phyloP scores from a whole-genome alignment of 2,113 vertebrate species.

The Coracopsis vasa region DNA sequence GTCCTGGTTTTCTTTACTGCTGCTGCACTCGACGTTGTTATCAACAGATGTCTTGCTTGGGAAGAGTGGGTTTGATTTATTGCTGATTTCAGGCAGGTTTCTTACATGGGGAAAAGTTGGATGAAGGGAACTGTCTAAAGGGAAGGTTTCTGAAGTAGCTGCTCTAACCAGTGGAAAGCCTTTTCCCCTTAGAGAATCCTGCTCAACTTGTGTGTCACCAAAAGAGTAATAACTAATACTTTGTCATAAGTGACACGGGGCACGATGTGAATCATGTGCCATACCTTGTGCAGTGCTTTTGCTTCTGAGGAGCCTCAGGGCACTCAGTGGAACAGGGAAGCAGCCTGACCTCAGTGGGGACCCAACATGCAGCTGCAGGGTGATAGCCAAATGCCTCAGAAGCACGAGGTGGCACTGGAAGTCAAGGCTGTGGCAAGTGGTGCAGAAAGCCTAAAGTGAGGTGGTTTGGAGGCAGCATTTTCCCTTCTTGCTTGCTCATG shows the following conservation, averaged over 20 bases:
- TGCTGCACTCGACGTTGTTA: neutral
- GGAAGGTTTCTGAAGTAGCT: neutral
- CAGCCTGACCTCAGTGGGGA: neutral
- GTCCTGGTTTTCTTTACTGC: slow-evolving; percentile 1
- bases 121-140: neutral
- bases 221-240: neutral
- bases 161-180: neutral
- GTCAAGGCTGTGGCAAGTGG: neutral
- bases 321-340: neutral
- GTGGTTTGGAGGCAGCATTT: neutral
- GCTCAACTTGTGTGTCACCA: neutral
- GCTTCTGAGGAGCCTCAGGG: neutral
- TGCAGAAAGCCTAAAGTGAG: neutral
- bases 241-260: neutral
- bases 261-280: neutral
- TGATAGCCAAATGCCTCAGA: neutral
- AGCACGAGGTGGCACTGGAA: neutral
- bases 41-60: slow-evolving; percentile 66
- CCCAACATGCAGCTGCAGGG: neutral
- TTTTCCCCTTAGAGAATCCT: slow-evolving; percentile 4
- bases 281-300: neutral
- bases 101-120: slow-evolving; percentile 29
- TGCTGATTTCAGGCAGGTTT: slow-evolving; percentile 44
- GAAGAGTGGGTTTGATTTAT: slow-evolving; percentile 48
- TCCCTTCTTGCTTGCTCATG: neutral